Base-by-base conservation (phyloP, 2,888 invertebrate species). In the Macrophya alboannulata region DNA sequence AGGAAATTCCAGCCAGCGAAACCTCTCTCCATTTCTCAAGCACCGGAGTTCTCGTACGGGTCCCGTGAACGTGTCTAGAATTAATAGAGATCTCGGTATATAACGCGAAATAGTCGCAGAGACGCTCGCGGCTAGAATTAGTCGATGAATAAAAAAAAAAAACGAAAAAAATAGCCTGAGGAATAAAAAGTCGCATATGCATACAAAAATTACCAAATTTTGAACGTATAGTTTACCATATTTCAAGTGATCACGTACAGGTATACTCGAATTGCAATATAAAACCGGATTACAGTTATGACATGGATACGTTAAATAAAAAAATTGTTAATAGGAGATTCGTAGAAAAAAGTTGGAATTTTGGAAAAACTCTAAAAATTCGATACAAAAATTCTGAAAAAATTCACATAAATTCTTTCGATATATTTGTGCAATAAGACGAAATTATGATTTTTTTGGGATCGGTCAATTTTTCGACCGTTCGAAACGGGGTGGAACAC, bases 51-150 rank as follows among this genome's bases (percentile, higher is more conserved):
- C 31, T 31, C 82, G 82, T 83, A 83, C 68, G 82, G 68, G 82
- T 65, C 45, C 31, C 25, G 51, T 25, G 51, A 68, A 83, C 82
- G 82, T 83, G 82, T 48, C 68, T 68, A 48, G 82, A 68, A 83
- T 83, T 83, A 65, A 83, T 68, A 65, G 68, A 65, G 68, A 83
- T 48, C 68, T 68, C 65, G 48, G 45, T n/a, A 31, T 31, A 31
- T 31, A 48, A 81, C 62, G 59, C 59, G 79, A 25, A 48, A 76
- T 51, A 10, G 9, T 45, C 43, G 43, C 21, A 82, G 15, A 82
- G 82, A 21, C 43, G 82, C 45, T 65, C 10, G 8, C 8, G 10
- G 17, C 65, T 25, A 55, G 77, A 79, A 25, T 48, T 76, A 5
- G 25, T 31, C 31, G 31, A 31, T 31, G 31, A 31, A 31, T 31